A percentile compares a stretch with the other conserved stretches of the same genome.
phyloP scores from a whole-genome alignment of 2,797 vertebrate genomes.

The Dendrocincla fuliginosa region DNA sequence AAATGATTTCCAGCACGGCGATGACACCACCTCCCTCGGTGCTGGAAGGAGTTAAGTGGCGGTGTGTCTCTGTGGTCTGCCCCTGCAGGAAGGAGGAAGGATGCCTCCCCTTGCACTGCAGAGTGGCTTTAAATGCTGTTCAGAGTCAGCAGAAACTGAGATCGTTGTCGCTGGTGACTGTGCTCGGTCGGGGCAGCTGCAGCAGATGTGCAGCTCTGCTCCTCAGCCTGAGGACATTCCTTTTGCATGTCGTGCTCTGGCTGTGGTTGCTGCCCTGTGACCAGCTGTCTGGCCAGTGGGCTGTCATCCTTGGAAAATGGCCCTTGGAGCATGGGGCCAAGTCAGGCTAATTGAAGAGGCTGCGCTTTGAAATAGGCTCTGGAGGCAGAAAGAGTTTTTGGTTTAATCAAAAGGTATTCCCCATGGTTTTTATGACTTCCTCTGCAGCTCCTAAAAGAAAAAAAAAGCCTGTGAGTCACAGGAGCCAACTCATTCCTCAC shows the following conservation, averaged over 20 bases:
- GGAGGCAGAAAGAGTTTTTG: not conserved
- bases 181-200: not conserved
- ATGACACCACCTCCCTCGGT: fast-evolving
- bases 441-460: not conserved
- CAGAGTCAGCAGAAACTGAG: not conserved
- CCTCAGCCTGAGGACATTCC: slow-evolving; percentile 18
- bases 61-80: not conserved
- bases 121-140: not conserved
- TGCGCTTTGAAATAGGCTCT: not conserved
- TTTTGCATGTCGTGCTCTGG: not conserved
- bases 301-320: not conserved
- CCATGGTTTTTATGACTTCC: not conserved
- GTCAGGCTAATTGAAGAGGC: not conserved
- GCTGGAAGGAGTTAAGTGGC: not conserved
- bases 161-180: fast-evolving
- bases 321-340: not conserved
- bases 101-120: not conserved
- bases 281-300: slow-evolving; percentile 9
- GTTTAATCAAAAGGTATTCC: not conserved
- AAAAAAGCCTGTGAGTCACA: not conserved
- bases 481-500: not conserved
- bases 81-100: slow-evolving; percentile 18
- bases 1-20: not conserved
- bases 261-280: not conserved
- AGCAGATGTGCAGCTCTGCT: not conserved